These are phyloP conservation scores for Drosophila seguyi DNA, from an alignment of 1,140 invertebrate species.

Conservation along the genomic window DNA sequence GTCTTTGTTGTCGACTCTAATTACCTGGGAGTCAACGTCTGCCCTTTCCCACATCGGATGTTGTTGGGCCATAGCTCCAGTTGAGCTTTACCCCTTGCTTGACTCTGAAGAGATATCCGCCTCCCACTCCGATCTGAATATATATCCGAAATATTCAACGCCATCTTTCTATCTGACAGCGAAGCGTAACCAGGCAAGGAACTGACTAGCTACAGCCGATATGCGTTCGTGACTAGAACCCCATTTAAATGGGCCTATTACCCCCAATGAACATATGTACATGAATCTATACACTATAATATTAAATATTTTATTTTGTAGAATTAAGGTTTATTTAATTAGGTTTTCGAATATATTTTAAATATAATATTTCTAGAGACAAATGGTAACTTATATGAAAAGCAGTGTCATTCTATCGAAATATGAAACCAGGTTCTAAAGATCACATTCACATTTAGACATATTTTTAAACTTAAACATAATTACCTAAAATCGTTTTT, in stretches of 20 bases:
- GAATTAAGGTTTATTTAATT: not conserved
- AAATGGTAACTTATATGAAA: not conserved
- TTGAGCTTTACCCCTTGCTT: slow-evolving; percentile 29
- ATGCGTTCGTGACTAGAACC: slow-evolving; percentile 44
- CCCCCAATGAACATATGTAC: slow-evolving; percentile 7
- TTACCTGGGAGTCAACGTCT: slow-evolving; percentile 67
- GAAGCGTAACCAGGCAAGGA: slow-evolving; percentile 70
- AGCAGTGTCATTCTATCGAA: not conserved
- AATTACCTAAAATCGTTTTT: not conserved
- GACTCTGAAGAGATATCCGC: not conserved
- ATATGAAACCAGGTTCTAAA: not conserved
- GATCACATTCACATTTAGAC: fast-evolving
- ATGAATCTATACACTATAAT: slow-evolving; percentile 17
- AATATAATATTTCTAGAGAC: not conserved
- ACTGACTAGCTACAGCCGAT: slow-evolving; percentile 46
- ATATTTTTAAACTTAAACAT: not conserved
- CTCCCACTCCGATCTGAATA: slow-evolving; percentile 22
- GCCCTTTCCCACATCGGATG: slow-evolving; percentile 56
- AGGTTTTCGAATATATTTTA: not conserved
- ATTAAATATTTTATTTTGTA: not conserved
- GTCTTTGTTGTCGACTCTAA: slow-evolving; percentile 72
- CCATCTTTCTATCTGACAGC: slow-evolving; percentile 64
- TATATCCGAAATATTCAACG: slow-evolving; percentile 54
- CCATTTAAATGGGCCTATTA: slow-evolving; percentile 19
- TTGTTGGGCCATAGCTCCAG: slow-evolving; percentile 4